These are phyloP conservation scores for Erpobdella octoculata DNA, from an alignment of 2,888 invertebrate species.

Conservation along the genomic window DNA sequence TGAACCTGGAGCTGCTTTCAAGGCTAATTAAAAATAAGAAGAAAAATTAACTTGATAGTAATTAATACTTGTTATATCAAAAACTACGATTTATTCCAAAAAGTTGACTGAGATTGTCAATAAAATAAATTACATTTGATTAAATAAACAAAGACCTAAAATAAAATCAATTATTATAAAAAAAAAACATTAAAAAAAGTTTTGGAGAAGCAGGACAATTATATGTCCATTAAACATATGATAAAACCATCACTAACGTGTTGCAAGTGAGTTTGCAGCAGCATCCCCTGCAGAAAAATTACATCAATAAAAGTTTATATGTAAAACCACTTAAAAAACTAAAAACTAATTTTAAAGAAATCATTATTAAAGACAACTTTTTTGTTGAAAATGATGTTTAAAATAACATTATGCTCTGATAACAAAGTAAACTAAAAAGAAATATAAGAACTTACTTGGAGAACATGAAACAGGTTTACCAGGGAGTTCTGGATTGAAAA, in stretches of 20 bases:
- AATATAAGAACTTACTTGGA: slow-evolving; percentile 70
- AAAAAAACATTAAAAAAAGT: no score
- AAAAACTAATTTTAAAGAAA: no score
- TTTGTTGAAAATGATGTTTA: no score
- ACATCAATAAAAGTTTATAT: neutral
- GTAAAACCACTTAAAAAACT: neutral
- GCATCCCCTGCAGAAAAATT: slow-evolving; percentile 26
- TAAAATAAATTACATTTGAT: neutral
- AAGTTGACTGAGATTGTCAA: neutral
- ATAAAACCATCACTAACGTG: slow-evolving; percentile 28
- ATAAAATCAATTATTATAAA: slow-evolving; percentile 4
- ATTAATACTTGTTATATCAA: no score
- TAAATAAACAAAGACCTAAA: neutral
- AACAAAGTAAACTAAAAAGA: no score
- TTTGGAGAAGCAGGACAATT: no score
- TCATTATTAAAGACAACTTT: no score
- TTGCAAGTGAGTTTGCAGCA: slow-evolving; percentile 28
- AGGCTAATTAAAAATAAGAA: slow-evolving; percentile 12
- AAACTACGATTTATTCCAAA: neutral
- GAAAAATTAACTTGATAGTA: neutral
- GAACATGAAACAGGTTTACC: slow-evolving; percentile 63
- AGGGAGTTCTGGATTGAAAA: slow-evolving; percentile 30
- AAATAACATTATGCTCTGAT: no score
- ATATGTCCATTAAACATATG: no score
- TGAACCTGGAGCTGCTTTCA: slow-evolving; percentile 31